Percentiles rank a stretch among this genome's conserved stretches.
Conservation (phyloP, 1,140 invertebrate species). For the Yoshiicerus persimilis region DNA sequence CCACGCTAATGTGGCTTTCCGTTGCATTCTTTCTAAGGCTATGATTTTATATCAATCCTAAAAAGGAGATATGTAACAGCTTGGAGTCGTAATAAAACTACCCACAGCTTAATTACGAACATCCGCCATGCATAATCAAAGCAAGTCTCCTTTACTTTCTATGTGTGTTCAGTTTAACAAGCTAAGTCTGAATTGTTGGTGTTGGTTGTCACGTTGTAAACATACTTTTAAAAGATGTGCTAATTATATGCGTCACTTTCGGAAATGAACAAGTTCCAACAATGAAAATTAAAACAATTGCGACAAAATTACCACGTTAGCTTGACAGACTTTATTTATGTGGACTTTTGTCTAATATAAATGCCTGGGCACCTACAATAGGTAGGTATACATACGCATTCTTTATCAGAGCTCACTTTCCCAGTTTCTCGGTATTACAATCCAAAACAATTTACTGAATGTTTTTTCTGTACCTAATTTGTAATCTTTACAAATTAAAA, state of each 20-base stretch:
- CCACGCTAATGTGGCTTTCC: neutral
- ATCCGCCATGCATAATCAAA: neutral
- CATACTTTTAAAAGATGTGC: slow-evolving; percentile 1
- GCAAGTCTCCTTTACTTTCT: neutral
- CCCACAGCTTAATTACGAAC: neutral
- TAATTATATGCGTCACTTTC: neutral
- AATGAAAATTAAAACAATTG: neutral
- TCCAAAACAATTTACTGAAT: no score
- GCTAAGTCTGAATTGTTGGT: neutral
- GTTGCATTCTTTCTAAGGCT: neutral
- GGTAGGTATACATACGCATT: no score
- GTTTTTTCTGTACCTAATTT: no score
- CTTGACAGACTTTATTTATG: neutral
- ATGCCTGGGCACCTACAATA: no score
- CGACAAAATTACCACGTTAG: neutral
- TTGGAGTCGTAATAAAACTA: neutral
- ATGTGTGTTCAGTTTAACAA: neutral
- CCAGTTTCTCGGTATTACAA: no score
- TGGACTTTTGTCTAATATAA: neutral
- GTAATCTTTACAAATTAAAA: no score
- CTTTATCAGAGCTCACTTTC: no score
- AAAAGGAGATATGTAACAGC: neutral
- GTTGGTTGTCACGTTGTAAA: neutral
- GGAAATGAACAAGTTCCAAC: neutral
- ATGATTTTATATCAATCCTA: neutral